Evolutionary conservation across 1,140 invertebrate species (phyloP).

Genomic region (Nixonia krombeini): DNA sequence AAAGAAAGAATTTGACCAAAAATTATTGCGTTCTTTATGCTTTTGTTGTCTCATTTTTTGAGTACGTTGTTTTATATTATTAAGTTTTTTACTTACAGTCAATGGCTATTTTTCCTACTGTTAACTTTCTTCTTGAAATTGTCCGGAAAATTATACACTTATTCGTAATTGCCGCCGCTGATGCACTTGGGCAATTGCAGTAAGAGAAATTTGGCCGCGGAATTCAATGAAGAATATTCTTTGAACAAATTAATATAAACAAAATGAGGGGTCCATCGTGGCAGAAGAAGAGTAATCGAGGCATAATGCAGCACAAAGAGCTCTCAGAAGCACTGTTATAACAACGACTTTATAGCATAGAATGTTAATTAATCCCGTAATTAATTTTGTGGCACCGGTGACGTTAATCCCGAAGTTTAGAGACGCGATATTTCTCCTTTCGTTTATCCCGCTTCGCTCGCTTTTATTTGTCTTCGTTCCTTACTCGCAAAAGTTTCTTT

Average conservation of each 20-base stretch:
- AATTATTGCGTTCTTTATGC: too few relatives aligned
- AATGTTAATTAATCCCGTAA: conserved; percentile 64
- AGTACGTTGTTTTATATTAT: too few relatives aligned
- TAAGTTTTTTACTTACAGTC: too few relatives aligned
- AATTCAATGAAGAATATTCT: conserved; percentile 22
- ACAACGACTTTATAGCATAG: conserved; percentile 55
- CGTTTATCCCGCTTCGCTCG: conserved; percentile 1
- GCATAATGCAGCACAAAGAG: conserved; percentile 44
- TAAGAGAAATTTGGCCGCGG: too few relatives aligned
- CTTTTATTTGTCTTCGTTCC: conserved; percentile 17
- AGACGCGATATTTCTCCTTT: conserved; percentile 23
- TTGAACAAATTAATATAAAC: conserved; percentile 25
- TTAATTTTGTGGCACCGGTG: conserved; percentile 57
- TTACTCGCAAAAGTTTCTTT: conserved; percentile 14
- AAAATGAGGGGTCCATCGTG: conserved; percentile 28
- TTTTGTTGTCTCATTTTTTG: too few relatives aligned
- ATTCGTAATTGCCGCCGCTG: too few relatives aligned
- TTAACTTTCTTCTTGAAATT: too few relatives aligned
- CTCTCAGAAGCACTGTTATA: conserved; percentile 39
- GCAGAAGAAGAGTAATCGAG: conserved; percentile 38
- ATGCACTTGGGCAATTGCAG: too few relatives aligned
- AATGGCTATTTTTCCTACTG: too few relatives aligned
- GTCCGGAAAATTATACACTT: too few relatives aligned
- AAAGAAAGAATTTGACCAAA: too few relatives aligned
- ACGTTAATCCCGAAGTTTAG: conserved; percentile 50